Conservation (phyloP, 2,888 invertebrate species). For the Ormyrus nitidulus region DNA sequence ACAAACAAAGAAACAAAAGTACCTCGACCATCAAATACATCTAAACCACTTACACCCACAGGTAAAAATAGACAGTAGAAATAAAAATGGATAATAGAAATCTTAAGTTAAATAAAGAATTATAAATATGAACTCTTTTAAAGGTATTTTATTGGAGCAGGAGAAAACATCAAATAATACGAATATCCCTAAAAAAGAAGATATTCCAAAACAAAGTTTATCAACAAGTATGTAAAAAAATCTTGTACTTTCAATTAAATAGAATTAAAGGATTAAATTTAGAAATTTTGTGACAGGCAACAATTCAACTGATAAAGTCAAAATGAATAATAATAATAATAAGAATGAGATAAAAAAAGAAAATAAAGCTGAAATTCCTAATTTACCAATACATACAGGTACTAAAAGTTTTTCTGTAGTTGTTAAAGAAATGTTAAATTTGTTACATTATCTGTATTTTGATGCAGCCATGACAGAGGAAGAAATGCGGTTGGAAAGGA, state of each 20-base stretch:
- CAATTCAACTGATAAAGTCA: constrained; percentile 10
- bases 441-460: neutral
- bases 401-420: neutral
- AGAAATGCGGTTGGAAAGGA: constrained; percentile 59
- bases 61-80: neutral
- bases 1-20: neutral
- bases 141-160: too few species aligned
- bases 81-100: too few species aligned
- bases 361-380: constrained; percentile 21
- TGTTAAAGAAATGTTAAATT: neutral
- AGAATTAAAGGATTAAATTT: neutral
- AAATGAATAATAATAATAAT: neutral
- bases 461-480: constrained; percentile 56
- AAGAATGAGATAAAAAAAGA: constrained; percentile 28
- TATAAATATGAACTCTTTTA: too few species aligned
- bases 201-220: neutral
- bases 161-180: too few species aligned
- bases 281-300: neutral
- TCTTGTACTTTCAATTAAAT: neutral
- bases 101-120: too few species aligned
- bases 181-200: neutral
- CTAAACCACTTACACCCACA: neutral
- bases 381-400: constrained; percentile 32
- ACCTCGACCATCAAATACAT: neutral
- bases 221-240: constrained; percentile 19